A percentile compares a stretch with the other conserved stretches of the same genome.
These are phyloP conservation scores for Campoplex nolae DNA, from an alignment of 2,888 invertebrate species.

Conservation along the genomic window DNA sequence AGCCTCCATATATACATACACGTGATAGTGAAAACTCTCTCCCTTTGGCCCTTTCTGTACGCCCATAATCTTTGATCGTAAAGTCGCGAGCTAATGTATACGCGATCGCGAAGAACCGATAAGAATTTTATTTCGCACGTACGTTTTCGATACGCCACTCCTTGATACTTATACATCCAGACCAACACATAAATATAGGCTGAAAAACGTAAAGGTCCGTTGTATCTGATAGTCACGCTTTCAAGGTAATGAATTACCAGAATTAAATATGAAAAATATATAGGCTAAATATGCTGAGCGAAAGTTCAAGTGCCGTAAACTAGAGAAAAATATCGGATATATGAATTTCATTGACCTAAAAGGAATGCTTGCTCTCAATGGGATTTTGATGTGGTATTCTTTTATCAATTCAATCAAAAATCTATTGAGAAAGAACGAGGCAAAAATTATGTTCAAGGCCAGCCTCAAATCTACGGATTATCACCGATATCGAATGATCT, in stretches of 20 bases:
- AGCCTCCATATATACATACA: background rate
- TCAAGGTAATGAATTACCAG: conserved; percentile 49
- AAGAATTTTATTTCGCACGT: conserved; percentile 53
- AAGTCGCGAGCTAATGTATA: conserved; percentile 51
- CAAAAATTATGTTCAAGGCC: background rate
- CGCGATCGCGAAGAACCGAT: conserved; percentile 44
- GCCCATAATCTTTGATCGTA: conserved; percentile 46
- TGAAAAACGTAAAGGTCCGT: background rate
- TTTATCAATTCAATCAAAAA: conserved; percentile 1
- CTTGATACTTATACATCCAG: background rate
- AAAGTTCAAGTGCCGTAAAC: background rate
- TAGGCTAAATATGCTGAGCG: background rate
- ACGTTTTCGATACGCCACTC: conserved; percentile 50
- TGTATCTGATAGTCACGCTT: conserved; percentile 45
- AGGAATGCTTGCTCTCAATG: background rate
- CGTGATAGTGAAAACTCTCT: conserved; percentile 17
- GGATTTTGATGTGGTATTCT: background rate
- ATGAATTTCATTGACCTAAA: background rate
- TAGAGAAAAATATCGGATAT: conserved; percentile 13
- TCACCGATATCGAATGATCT: background rate
- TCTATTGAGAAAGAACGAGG: conserved; percentile 16
- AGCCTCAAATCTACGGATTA: background rate
- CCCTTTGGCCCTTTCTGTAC: conserved; percentile 12
- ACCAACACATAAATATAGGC: background rate
- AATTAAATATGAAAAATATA: conserved; percentile 20